These are phyloP conservation scores for Tangara arthus DNA, from an alignment of 2,797 vertebrate genomes.

Conservation along the genomic window DNA sequence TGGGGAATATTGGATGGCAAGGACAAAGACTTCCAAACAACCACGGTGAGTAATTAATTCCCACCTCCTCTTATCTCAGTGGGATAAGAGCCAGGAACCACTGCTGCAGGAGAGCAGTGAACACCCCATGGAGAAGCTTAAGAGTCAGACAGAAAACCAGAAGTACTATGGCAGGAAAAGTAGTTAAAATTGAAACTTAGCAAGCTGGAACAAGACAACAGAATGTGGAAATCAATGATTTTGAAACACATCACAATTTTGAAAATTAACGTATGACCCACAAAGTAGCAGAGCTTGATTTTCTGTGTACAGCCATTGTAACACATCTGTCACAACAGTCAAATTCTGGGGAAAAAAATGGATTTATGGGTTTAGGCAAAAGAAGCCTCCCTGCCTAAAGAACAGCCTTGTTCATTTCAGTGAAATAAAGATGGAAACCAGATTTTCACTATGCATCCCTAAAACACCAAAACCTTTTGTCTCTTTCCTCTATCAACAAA, in stretches of 20 bases:
- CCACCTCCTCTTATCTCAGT: background rate
- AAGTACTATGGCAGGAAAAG: background rate
- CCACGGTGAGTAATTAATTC: background rate
- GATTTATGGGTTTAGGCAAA: background rate
- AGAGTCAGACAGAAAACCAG: background rate
- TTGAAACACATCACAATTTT: fast-evolving
- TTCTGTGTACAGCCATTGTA: background rate
- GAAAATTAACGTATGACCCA: background rate
- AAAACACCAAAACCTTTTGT: background rate
- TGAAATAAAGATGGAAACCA: background rate
- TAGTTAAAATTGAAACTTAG: background rate
- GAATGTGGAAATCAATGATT: background rate
- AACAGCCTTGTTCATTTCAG: background rate
- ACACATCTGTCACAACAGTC: background rate
- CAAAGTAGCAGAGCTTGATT: background rate
- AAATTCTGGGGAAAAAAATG: background rate
- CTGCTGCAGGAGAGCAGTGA: background rate
- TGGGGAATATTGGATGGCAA: background rate
- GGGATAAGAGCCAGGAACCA: background rate
- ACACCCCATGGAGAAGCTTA: background rate
- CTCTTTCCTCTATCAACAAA: background rate
- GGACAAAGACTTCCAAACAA: background rate
- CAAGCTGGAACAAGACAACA: background rate
- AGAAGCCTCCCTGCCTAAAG: background rate
- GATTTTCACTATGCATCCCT: background rate